Base-by-base conservation (phyloP, 2,797 vertebrate genomes). In the Hoplostethus mediterraneus region DNA sequence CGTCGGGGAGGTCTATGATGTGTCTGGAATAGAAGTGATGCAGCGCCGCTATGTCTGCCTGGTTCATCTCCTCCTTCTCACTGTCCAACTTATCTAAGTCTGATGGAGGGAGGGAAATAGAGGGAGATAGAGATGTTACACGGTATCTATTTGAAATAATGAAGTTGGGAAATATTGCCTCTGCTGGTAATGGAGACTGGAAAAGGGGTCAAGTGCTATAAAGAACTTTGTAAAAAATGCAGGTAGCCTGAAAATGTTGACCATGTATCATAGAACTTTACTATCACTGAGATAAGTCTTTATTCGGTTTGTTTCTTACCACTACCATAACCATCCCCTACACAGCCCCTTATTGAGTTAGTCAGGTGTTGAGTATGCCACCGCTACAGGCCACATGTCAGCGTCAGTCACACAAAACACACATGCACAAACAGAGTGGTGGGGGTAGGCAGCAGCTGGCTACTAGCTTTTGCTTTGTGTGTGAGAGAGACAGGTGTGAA, bases 11-110 rank as follows among this genome's bases (percentile, higher is more conserved):
- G 55, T 97, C 94, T 28, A 96, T 93, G 90, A 99, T 94, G 91
- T 98, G 94, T 93, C 90, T 95, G 80, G 96, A 96, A 92, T 99
- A 99, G 89, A 98, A 99, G 84, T 97, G 97, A 81, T 95, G 97
- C 72, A 99, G 95, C 11, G 97, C 96, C 53, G 95, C 94, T 30
- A 98, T 97, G 86, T 99, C 97, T 5, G 94, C 92, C 88, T 97
- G 95, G 87, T 98, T 99, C 94, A 99, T 92, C 84, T 98, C 97
- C 52, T 94, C 96, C 93, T 99, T 99, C 93, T 99, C 96, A 73
- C 94, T 96, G 94, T 99, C 98, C 79, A 98, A 92, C 90, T 99
- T 98, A 89, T 98, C 97, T 89, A 99, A 93, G 92, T 99, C 98
- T 99, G 71, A 53, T 40, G 90, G 57, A 77, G 14, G 31, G 21